Percentiles rank a stretch among this genome's conserved stretches.
These are phyloP conservation scores for Aphrophora alni DNA, from an alignment of 2,888 invertebrate species.

Conservation along the genomic window DNA sequence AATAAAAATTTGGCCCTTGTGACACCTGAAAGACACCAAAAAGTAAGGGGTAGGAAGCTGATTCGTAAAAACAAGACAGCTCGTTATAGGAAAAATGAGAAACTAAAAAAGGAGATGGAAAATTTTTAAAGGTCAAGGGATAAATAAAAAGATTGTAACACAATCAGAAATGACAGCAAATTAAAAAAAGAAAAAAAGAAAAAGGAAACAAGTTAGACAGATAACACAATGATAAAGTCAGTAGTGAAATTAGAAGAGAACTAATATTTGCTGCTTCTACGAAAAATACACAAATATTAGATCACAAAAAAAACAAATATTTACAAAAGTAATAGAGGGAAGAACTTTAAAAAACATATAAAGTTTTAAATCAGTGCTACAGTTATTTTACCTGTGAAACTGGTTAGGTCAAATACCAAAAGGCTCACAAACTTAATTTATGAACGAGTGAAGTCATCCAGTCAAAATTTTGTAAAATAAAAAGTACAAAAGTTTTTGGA, in stretches of 20 bases:
- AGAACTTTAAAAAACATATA: no score
- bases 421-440: no score
- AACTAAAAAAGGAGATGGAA: neutral
- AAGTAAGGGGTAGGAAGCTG: slow-evolving; percentile 3
- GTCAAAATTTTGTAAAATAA: no score
- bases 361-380: no score
- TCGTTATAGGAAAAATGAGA: no score
- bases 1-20: neutral
- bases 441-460: no score
- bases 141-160: neutral
- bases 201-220: neutral
- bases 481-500: no score
- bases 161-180: neutral
- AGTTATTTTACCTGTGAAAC: no score
- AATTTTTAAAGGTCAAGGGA: neutral
- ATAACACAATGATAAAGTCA: neutral
- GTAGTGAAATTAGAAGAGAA: neutral
- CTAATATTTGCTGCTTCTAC: neutral
- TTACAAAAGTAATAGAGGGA: neutral
- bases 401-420: no score
- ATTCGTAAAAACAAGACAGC: slow-evolving; percentile 3
- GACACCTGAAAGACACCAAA: neutral
- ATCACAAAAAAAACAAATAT: neutral
- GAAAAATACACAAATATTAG: neutral
- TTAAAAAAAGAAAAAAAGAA: neutral